These are phyloP conservation scores for Drosophila stalkeri DNA, from an alignment of 2,888 invertebrate species.

Conservation along the genomic window DNA sequence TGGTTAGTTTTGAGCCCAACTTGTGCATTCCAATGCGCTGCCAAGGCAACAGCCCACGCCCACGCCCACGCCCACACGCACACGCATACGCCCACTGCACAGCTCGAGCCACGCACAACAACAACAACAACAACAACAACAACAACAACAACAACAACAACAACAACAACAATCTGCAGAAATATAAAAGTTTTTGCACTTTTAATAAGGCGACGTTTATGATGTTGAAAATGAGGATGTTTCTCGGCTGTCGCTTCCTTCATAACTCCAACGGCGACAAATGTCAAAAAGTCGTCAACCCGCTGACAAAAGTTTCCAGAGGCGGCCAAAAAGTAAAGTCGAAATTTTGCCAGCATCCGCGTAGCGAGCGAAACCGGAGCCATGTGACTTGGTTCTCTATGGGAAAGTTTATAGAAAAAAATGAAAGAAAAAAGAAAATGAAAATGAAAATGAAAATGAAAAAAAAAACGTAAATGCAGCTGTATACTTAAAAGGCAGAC, in stretches of 20 bases:
- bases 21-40: constrained; percentile 15
- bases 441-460: neutral
- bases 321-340: constrained; percentile 5
- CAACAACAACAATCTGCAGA: constrained; percentile 41
- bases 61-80: neutral
- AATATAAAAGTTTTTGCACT: constrained; percentile 67
- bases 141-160: constrained; percentile 39
- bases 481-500: neutral
- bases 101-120: neutral
- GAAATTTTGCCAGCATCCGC: constrained; percentile 7
- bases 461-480: neutral
- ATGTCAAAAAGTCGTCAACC: constrained; percentile 73
- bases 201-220: constrained; percentile 77
- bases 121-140: constrained; percentile 49
- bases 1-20: constrained; percentile 62
- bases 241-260: constrained; percentile 38
- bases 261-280: constrained; percentile 52
- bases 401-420: neutral
- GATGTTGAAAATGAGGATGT: constrained; percentile 54
- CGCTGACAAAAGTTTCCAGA: constrained; percentile 49
- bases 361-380: neutral
- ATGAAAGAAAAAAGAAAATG: too few relatives aligned
- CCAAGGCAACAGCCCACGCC: constrained; percentile 11
- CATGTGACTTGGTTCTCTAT: neutral
- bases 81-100: neutral